Evolutionary conservation across 2,113 vertebrate genomes (phyloP).

Genomic region (Perca schrenkii): DNA sequence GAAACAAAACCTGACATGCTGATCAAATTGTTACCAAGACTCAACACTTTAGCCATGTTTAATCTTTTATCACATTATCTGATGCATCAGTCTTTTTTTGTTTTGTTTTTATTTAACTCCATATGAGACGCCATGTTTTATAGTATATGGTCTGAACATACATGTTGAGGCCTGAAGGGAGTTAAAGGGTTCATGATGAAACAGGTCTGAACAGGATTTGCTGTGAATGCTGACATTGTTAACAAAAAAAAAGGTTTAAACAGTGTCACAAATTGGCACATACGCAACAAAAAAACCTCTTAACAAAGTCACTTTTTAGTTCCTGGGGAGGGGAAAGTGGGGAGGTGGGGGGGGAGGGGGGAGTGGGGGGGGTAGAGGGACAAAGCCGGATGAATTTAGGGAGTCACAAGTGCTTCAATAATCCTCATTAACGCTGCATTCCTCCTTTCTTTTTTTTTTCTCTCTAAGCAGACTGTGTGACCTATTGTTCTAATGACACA

Average conservation of each 20-base stretch:
- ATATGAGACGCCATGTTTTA: background rate
- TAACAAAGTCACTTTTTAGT: conserved; percentile 68
- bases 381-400: conserved; percentile 83
- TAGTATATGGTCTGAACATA: background rate
- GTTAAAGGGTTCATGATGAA: conserved; percentile 55
- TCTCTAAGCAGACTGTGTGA: conserved; percentile 54
- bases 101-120: no score
- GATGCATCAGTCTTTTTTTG: background rate
- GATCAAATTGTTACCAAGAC: background rate
- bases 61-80: background rate
- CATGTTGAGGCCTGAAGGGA: background rate
- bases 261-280: conserved; percentile 44
- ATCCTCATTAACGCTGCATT: conserved; percentile 82
- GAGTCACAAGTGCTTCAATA: conserved; percentile 82
- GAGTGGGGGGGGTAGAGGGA: conserved; percentile 27
- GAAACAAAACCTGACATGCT: background rate
- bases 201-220: conserved; percentile 54
- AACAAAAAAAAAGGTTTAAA: conserved; percentile 65
- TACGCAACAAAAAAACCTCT: conserved; percentile 60
- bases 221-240: conserved; percentile 77
- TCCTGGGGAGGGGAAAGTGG: conserved; percentile 10
- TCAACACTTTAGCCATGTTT: background rate
- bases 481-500: conserved; percentile 67
- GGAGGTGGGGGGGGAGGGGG: background rate
- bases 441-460: conserved; percentile 58